Conservation (phyloP, 2,113 vertebrate species). For the Mustelus asterias region DNA sequence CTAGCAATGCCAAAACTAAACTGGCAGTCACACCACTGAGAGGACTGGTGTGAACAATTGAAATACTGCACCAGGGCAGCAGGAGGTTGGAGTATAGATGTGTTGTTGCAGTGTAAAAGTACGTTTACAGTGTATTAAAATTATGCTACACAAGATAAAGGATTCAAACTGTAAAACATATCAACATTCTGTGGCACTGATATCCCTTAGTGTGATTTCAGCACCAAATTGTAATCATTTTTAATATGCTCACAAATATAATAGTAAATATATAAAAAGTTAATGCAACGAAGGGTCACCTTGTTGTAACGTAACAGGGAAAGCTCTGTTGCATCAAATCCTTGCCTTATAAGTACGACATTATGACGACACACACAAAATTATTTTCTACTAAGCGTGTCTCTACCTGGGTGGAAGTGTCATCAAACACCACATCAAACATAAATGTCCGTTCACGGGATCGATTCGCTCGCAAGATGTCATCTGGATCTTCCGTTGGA, state of each 20-base stretch:
- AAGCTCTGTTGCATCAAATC: neutral
- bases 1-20: neutral
- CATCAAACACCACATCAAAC: conserved; percentile 53
- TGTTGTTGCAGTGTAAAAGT: neutral
- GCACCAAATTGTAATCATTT: neutral
- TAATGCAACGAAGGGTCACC: neutral
- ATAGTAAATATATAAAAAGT: neutral
- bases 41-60: neutral
- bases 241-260: neutral
- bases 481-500: conserved; percentile 47
- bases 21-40: neutral
- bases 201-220: neutral
- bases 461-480: conserved; percentile 46
- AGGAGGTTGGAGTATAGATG: neutral
- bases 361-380: neutral
- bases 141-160: neutral
- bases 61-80: neutral
- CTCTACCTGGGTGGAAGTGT: conserved; percentile 50
- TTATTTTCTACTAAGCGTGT: neutral
- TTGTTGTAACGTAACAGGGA: neutral
- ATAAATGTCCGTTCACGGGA: conserved; percentile 53
- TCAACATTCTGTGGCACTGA: neutral
- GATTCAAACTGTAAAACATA: neutral
- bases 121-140: neutral
- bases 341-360: neutral